Evolutionary conservation across 1,140 invertebrate genomes (phyloP), one percentile per base, ranked within the genome.

Genomic region (Sarcophaga peregrina): DNA sequence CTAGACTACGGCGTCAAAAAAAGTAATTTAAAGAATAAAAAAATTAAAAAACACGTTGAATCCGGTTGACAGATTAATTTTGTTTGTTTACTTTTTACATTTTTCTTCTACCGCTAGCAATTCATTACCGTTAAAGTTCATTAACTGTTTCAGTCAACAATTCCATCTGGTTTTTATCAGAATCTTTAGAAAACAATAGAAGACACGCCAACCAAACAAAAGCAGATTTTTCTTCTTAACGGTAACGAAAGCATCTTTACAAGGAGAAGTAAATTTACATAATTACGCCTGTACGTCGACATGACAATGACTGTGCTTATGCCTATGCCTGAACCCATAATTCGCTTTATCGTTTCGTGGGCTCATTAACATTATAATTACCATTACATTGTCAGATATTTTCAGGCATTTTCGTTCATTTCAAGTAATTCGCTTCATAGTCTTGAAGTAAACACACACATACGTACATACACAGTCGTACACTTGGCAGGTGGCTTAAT

Each of bases 311-410:
- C n/a, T n/a, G n/a, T n/a, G n/a, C n/a, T n/a, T n/a, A n/a, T n/a
- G n/a, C n/a, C 25, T 37, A 37, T 37, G 25, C 25, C 25, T 37
- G 25, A 37, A 37, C 25, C 25, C 25, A 37, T 37, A 37, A 37
- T 37, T 37, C 25, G 25, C 25, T 37, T 37, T 37, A 37, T 37
- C 25, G 25, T 37, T 37, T 37, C 25, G 25, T 37, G 75, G n/a
- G 17, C 62, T 78, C 75, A 78, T 78, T 78, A 78, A 20, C 75
- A 78, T 78, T 78, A 78, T 78, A 78, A 78, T 78, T 78, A 50
- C 25, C 75, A 78, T 68, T 25, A 37, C 4, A 37, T 37, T 37
- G 25, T 37, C 25, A 58, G 20, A 20, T 2, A 68, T 20, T 58
- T 58, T 68, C 17, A 76, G 17, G 47, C 75, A 72, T 78, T 25